Evolutionary conservation across 2,113 vertebrate genomes (phyloP).

Genomic region (Chascanopsetta lugubris): DNA sequence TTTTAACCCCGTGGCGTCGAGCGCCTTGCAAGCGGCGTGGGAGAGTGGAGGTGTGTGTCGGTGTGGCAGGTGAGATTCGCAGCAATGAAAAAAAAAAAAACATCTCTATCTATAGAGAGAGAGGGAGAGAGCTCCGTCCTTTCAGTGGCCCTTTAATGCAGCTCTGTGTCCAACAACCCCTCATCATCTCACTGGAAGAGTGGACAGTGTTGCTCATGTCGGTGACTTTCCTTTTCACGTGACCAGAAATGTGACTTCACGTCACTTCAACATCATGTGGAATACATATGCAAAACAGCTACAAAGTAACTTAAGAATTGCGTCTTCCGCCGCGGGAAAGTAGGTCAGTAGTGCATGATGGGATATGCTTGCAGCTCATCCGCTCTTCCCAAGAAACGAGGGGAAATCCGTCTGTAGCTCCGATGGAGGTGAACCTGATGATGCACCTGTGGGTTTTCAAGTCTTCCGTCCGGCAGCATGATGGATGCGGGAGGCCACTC

Average conservation of each 20-base stretch:
- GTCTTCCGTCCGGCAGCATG: conserved; percentile 30
- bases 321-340: conserved; percentile 12
- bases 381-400: conserved; percentile 8
- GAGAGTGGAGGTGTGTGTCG: conserved; percentile 21
- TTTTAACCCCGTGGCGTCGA: conserved; percentile 31
- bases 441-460: background rate
- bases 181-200: conserved; percentile 5
- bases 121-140: background rate
- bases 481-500: conserved; percentile 31
- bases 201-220: conserved; percentile 19
- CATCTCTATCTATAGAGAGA: too few relatives aligned
- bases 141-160: background rate
- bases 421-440: conserved; percentile 7
- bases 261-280: conserved; percentile 25
- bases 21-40: conserved; percentile 20
- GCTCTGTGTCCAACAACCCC: background rate
- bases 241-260: conserved; percentile 26
- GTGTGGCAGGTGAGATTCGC: conserved; percentile 9
- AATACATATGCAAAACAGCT: conserved; percentile 26
- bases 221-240: conserved; percentile 45
- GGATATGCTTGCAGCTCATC: conserved; percentile 2
- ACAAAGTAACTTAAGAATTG: conserved; percentile 61
- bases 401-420: conserved; percentile 15
- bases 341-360: conserved; percentile 32
- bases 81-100: too few relatives aligned